phyloP scores from a whole-genome alignment of 2,797 vertebrate species.

The Darevskia mixta region DNA sequence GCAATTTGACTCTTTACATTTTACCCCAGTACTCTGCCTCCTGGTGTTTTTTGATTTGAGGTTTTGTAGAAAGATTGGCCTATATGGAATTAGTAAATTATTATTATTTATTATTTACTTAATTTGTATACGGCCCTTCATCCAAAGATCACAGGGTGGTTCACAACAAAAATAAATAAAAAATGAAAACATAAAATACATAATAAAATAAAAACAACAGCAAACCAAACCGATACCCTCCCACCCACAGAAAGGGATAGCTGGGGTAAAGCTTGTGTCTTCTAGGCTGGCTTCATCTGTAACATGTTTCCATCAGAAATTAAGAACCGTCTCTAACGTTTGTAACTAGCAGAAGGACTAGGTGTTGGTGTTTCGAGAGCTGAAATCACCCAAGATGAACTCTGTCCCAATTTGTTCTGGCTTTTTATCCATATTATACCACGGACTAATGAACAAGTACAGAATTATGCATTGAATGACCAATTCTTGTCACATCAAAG shows the following conservation, averaged over 20 bases:
- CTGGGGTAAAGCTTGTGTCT: not conserved
- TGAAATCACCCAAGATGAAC: constrained; percentile 16
- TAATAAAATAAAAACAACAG: no score
- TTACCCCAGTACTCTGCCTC: not conserved
- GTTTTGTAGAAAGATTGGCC: not conserved
- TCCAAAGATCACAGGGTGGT: no score
- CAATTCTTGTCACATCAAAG: constrained; percentile 19
- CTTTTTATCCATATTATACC: not conserved
- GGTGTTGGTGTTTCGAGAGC: constrained; percentile 13
- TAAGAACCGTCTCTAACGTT: not conserved
- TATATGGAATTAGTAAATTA: not conserved
- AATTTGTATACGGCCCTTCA: no score
- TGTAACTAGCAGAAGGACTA: constrained; percentile 27
- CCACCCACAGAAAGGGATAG: not conserved
- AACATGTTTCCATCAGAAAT: not conserved
- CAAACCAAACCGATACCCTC: no score
- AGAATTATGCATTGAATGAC: not conserved
- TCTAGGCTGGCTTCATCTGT: not conserved
- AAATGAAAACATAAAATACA: no score
- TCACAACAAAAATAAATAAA: no score
- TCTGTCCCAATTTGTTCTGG: constrained; percentile 32
- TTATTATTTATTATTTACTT: no score
- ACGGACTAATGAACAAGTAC: not conserved
- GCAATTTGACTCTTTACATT: not conserved
- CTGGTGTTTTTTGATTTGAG: not conserved